A percentile compares a stretch with the other conserved stretches of the same genome.
These are phyloP conservation scores for Mizuhopecten yessoensis DNA, from an alignment of 1,140 invertebrate genomes.

Conservation along the genomic window DNA sequence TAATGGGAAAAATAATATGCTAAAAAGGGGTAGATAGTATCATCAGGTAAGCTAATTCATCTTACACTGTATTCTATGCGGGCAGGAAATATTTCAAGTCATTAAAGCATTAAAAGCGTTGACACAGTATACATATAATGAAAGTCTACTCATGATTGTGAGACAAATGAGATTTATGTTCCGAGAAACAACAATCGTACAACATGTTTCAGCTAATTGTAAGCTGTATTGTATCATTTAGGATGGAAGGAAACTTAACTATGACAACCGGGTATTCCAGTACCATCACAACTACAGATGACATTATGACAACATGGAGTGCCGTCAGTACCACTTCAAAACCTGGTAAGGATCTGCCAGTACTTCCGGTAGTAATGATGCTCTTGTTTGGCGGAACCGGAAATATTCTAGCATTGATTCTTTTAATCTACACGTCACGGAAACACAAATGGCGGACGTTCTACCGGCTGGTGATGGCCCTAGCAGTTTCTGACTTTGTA, in stretches of 20 bases:
- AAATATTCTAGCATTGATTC: conserved; percentile 56
- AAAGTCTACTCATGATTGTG: too few relatives aligned
- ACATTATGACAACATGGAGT: background rate
- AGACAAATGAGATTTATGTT: too few relatives aligned
- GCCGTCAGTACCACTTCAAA: background rate
- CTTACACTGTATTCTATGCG: too few relatives aligned
- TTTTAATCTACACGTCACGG: conserved; percentile 48
- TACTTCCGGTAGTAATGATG: background rate
- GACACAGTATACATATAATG: too few relatives aligned
- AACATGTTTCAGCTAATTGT: too few relatives aligned
- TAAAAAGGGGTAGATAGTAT: too few relatives aligned
- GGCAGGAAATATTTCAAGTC: too few relatives aligned
- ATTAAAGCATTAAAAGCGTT: too few relatives aligned
- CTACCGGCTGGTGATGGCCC: conserved; percentile 49
- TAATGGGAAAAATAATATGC: too few relatives aligned
- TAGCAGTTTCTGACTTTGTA: conserved; percentile 55
- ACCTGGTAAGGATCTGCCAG: background rate
- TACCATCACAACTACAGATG: background rate
- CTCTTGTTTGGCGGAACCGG: background rate
- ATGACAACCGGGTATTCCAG: background rate
- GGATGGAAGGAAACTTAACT: background rate
- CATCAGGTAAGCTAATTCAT: too few relatives aligned
- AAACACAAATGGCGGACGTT: conserved; percentile 62
- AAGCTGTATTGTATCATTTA: too few relatives aligned
- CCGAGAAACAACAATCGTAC: too few relatives aligned